Evolutionary conservation across 2,888 invertebrate genomes (phyloP), one percentile per base, ranked within the genome.

Genomic region (Boloria euphrosyne): DNA sequence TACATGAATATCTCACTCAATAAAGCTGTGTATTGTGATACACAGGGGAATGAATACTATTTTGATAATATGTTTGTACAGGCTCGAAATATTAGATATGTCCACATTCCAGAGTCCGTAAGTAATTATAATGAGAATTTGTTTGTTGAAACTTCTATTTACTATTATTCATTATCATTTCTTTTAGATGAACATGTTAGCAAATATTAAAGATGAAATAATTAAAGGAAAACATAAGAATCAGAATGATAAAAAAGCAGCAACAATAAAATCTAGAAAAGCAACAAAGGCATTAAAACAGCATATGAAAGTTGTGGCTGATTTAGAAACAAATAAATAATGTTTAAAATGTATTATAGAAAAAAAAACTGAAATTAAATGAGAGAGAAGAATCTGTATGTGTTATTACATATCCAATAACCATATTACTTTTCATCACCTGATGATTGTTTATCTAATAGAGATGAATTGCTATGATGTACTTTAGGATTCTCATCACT

Each of bases 1-100:
- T 94, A 77, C 75, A 95, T 96, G 95, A 96, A 96, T 75, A 83
- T 95, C 62, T 92, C 94, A 68, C 90, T 96, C 85, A 85, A 83
- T 72, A 93, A 95, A 80, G 94, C 93, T 65, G 82, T 94, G 18
- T 95, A 93, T 79, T 94, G 93, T 76, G 94, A 95, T 83, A 88
- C 94, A 3, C 90, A 92, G 84, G 95, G 94, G 63, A 90, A 92
- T 78, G 92, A 93, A 79, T 94, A 89, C 76, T 77, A 80, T n/a
- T 95, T 94, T 83, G 93, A 94, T 49, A 87, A 92, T 74, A 92
- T 95, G 72, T 95, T 94, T 82, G 79, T 96, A 22, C 94, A 93
- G 64, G 91, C 93, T 22, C 92, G 95, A 72, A 95, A 94, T 76
- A 94, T 96, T 66, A 93, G 95, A 79, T 94, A 94, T 80, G 93